Conservation (phyloP, 92 coral and sea anemone species). For the Nematostella vectensis region DNA sequence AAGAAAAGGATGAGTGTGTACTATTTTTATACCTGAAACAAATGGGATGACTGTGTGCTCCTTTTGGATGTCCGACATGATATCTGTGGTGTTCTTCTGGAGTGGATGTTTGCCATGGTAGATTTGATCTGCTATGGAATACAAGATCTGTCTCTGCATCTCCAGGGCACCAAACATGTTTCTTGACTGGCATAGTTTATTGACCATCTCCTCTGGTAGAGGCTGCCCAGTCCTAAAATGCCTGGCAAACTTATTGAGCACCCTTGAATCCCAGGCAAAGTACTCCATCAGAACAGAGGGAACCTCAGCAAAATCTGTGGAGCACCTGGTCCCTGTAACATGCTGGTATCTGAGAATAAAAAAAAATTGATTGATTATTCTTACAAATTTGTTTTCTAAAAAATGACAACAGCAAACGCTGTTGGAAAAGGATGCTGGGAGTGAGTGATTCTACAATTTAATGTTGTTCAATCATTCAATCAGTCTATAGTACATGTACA, state of each 20-base stretch:
- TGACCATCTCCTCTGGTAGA: slow-evolving; percentile 71
- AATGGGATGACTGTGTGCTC: slow-evolving; percentile 70
- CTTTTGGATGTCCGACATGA: slow-evolving; percentile 58
- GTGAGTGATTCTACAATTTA: too few relatives aligned
- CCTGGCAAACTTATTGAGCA: slow-evolving; percentile 58
- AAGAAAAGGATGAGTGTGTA: too few relatives aligned
- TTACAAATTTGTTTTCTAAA: too few relatives aligned
- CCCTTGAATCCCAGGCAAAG: slow-evolving; percentile 88
- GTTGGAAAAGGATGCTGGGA: too few relatives aligned
- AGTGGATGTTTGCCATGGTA: slow-evolving; percentile 86
- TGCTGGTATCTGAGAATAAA: too few relatives aligned
- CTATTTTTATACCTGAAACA: slow-evolving; percentile 74
- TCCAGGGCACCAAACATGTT: slow-evolving; percentile 91
- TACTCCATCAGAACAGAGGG: slow-evolving; percentile 96
- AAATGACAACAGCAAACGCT: too few relatives aligned
- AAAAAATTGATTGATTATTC: too few relatives aligned
- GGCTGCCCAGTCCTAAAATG: slow-evolving; percentile 83
- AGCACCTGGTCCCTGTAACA: slow-evolving; percentile 89
- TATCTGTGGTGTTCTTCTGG: slow-evolving; percentile 58
- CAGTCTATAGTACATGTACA: too few relatives aligned
- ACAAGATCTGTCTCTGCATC: slow-evolving; percentile 91
- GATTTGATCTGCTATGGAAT: slow-evolving; percentile 84
- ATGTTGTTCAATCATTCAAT: too few relatives aligned
- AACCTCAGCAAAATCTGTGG: slow-evolving; percentile 96
- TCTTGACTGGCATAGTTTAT: slow-evolving; percentile 63